Evolutionary conservation across 2,888 invertebrate species (phyloP).

Genomic region (Thereva nobilitata): DNA sequence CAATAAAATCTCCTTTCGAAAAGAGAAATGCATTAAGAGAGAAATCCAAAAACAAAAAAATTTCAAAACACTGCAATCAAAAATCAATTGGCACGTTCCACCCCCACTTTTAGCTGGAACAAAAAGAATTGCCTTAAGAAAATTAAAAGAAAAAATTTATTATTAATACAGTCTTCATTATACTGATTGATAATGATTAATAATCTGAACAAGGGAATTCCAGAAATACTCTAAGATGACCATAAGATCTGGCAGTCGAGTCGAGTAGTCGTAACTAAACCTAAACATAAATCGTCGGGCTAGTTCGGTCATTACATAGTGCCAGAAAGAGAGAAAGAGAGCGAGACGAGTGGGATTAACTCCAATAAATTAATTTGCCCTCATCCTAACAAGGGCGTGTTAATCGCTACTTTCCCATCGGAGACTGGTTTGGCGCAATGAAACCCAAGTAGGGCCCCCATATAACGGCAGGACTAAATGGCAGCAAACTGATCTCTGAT

Average conservation of each 20-base stretch:
- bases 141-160: too few species aligned
- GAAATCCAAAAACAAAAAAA: too few species aligned
- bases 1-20: too few species aligned
- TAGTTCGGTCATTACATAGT: conserved; percentile 35
- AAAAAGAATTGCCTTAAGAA: too few species aligned
- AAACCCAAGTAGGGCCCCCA: conserved; percentile 29
- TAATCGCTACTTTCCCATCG: conserved; percentile 34
- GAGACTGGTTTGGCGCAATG: conserved; percentile 21
- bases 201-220: neutral
- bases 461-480: conserved; percentile 20
- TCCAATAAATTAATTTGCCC: conserved; percentile 41
- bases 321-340: neutral
- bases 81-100: too few species aligned
- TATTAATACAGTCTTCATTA: too few species aligned
- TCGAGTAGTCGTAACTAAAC: neutral
- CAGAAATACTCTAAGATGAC: neutral
- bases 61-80: too few species aligned
- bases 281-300: conserved; percentile 32
- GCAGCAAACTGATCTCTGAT: conserved; percentile 37
- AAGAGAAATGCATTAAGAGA: too few species aligned
- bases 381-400: conserved; percentile 39
- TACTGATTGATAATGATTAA: too few species aligned
- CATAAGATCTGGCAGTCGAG: neutral
- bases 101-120: too few species aligned
- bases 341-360: conserved; percentile 38